Conservation (phyloP, 2,797 vertebrate species). For the Peromyscus aztecus region DNA sequence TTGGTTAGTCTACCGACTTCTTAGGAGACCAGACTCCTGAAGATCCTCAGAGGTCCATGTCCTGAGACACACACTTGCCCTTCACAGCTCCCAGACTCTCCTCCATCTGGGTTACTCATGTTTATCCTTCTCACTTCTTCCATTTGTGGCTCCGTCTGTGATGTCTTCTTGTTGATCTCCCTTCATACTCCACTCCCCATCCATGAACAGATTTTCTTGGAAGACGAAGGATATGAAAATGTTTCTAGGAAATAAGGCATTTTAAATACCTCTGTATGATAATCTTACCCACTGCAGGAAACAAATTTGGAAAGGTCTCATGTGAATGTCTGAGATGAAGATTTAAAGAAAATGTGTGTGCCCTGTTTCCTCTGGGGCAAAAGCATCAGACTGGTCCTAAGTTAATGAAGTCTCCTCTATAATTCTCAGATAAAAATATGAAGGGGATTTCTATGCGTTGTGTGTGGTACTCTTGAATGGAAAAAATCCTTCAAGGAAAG, state of each 20-base stretch:
- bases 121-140: neutral
- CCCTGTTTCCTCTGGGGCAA: neutral
- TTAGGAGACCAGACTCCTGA: too few species aligned
- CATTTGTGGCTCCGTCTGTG: neutral
- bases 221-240: neutral
- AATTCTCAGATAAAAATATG: neutral
- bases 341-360: neutral
- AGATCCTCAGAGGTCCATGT: neutral
- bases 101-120: neutral
- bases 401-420: neutral
- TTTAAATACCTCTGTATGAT: neutral
- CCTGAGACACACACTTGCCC: neutral
- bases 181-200: neutral
- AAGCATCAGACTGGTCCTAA: neutral
- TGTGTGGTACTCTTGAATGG: neutral
- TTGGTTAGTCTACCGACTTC: neutral
- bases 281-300: neutral
- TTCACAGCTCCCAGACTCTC: neutral
- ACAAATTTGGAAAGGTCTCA: slow-evolving; percentile 7
- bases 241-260: neutral
- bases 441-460: neutral
- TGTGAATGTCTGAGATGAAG: neutral
- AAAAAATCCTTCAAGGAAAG: neutral
- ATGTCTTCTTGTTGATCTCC: neutral
- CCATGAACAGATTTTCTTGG: neutral